Evolutionary conservation across 2,888 invertebrate genomes (phyloP).

Genomic region (Dione juno): DNA sequence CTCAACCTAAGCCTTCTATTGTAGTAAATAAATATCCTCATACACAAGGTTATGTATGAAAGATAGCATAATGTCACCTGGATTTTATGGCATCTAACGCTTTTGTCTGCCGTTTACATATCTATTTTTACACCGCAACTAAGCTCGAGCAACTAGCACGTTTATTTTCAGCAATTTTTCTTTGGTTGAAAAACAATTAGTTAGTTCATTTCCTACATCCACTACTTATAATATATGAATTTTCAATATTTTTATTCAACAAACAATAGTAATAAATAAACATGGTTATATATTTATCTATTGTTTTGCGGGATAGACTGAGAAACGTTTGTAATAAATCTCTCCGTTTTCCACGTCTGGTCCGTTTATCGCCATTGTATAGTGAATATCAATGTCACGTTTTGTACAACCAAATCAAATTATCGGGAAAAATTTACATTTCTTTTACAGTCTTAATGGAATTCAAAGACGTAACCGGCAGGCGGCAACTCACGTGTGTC

Average conservation of each 20-base stretch:
- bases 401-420: no score
- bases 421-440: no score
- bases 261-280: not conserved
- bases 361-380: no score
- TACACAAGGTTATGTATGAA: not conserved
- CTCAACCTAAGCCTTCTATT: slow-evolving; percentile 4
- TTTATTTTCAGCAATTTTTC: not conserved
- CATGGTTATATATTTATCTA: no score
- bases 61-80: slow-evolving; percentile 13
- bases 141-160: not conserved
- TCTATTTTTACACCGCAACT: slow-evolving; percentile 10
- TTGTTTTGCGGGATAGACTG: not conserved
- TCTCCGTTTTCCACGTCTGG: not conserved
- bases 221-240: not conserved
- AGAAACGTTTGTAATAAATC: not conserved
- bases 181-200: not conserved
- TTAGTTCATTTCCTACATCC: not conserved
- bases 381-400: no score
- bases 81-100: not conserved
- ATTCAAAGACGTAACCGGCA: no score
- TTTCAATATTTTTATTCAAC: not conserved
- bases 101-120: not conserved
- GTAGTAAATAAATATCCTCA: slow-evolving; percentile 9
- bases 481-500: no score
- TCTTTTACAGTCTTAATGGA: no score